Evolutionary conservation across 2,888 invertebrate genomes (phyloP).

Genomic region (Cheilosia vernalis): DNA sequence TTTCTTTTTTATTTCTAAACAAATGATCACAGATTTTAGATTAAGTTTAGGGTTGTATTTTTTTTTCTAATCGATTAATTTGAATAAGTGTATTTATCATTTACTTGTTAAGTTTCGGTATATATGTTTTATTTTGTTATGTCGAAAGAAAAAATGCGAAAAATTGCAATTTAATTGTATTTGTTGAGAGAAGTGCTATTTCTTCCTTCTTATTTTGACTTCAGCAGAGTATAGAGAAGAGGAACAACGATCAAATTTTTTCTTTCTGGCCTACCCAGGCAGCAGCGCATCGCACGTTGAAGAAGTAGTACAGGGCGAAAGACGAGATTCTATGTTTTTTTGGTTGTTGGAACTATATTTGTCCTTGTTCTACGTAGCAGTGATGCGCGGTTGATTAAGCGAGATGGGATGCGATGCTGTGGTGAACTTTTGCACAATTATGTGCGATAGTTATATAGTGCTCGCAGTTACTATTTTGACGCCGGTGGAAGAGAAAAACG

Average conservation of each 20-base stretch:
- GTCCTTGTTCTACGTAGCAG: constrained; percentile 7
- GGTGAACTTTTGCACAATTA: constrained; percentile 1
- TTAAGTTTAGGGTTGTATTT: constrained; percentile 66
- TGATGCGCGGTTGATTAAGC: not conserved
- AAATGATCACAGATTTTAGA: constrained; percentile 77
- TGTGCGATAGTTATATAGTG: not conserved
- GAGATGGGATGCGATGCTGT: constrained; percentile 3
- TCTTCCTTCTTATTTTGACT: constrained; percentile 74
- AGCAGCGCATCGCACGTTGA: constrained; percentile 34
- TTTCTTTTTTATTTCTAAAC: constrained; percentile 74
- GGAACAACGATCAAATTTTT: constrained; percentile 69
- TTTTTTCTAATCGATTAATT: constrained; percentile 47
- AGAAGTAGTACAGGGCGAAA: constrained; percentile 45
- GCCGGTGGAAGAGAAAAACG: constrained; percentile 61
- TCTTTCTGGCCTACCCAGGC: constrained; percentile 59
- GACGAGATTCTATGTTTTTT: constrained; percentile 62
- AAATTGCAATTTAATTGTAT: constrained; percentile 74
- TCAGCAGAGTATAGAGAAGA: constrained; percentile 71
- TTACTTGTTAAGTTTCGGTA: constrained; percentile 62
- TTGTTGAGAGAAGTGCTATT: constrained; percentile 73
- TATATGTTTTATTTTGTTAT: constrained; percentile 60
- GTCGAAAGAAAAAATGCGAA: constrained; percentile 74
- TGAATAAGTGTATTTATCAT: constrained; percentile 17
- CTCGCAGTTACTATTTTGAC: constrained; percentile 45
- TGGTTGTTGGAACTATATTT: not conserved